Percentiles rank a stretch among this genome's conserved stretches.
These are phyloP conservation scores for Schizaphis graminum DNA, from an alignment of 2,888 invertebrate genomes.

Conservation along the genomic window DNA sequence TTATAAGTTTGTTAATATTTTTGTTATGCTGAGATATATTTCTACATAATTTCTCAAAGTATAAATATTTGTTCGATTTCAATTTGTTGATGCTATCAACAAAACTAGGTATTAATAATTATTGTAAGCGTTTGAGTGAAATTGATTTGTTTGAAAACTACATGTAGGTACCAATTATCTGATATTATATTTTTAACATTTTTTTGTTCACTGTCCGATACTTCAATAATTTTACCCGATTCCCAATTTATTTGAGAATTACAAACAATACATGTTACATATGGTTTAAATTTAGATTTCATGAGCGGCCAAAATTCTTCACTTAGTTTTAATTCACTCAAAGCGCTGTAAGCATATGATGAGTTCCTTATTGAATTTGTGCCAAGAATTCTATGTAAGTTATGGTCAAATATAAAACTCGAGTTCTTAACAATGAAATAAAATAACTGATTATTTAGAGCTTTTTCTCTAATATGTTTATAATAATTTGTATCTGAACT, in stretches of 20 bases:
- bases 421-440: conserved; percentile 31
- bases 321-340: background rate
- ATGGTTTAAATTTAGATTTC: conserved; percentile 23
- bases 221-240: background rate
- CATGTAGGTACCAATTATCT: background rate
- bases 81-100: background rate
- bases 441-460: conserved; percentile 19
- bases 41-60: background rate
- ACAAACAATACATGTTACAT: conserved; percentile 1
- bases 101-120: background rate
- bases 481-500: background rate
- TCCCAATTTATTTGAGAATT: conserved; percentile 35
- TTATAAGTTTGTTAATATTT: conserved; percentile 18
- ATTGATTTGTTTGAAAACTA: background rate
- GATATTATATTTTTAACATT: background rate
- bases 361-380: background rate
- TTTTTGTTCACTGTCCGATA: background rate
- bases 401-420: background rate
- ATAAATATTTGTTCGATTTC: background rate
- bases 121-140: background rate
- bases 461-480: conserved; percentile 15
- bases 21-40: background rate
- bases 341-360: conserved; percentile 8
- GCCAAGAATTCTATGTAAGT: background rate
- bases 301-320: background rate